These are phyloP conservation scores for Numida meleagris DNA, from an alignment of 2,113 vertebrate species.

Conservation along the genomic window DNA sequence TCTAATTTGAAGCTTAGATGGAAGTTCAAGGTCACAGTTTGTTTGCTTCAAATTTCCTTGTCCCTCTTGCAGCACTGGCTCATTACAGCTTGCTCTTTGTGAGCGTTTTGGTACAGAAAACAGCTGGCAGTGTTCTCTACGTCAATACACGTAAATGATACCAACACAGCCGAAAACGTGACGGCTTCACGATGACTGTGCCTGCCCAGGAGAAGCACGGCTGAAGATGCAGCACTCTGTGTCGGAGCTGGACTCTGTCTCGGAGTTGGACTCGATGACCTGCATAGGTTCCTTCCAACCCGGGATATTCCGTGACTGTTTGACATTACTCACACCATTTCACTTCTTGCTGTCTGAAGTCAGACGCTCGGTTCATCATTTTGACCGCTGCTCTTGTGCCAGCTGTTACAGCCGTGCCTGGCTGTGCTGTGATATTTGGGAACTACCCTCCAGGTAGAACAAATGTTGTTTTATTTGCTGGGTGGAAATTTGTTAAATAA, in stretches of 20 bases:
- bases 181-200: background rate
- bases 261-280: too few species aligned
- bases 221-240: background rate
- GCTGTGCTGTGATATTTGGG: constrained; percentile 33
- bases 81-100: background rate
- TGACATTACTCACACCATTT: background rate
- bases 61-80: background rate
- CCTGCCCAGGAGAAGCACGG: background rate
- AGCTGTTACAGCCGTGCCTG: constrained; percentile 39
- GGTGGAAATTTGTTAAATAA: constrained; percentile 74
- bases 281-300: too few species aligned
- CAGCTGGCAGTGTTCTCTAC: background rate
- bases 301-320: too few species aligned
- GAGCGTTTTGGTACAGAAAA: background rate
- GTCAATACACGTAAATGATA: background rate
- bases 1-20: background rate
- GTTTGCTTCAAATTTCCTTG: background rate
- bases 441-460: constrained; percentile 72
- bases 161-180: background rate
- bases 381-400: background rate
- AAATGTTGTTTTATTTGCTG: constrained; percentile 76
- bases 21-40: background rate
- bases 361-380: background rate
- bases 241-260: background rate
- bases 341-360: background rate